Conservation (phyloP, 2,113 vertebrate genomes). For the Seriola quinqueradiata region DNA sequence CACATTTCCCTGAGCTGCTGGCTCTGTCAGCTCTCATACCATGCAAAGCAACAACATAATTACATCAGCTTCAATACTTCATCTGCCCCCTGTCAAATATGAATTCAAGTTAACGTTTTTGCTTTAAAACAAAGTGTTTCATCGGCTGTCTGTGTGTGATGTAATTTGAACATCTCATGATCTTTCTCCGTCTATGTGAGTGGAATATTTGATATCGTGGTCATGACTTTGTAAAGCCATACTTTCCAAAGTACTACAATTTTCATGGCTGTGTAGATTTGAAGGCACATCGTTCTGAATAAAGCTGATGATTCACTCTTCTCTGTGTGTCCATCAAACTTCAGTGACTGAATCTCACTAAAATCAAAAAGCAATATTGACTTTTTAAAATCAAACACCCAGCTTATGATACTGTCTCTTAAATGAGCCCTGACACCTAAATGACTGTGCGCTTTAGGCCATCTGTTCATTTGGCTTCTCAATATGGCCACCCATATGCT, state of each 20-base stretch:
- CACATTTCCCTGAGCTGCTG: constrained; percentile 56
- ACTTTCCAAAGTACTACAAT: not conserved
- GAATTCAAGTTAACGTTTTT: constrained; percentile 24
- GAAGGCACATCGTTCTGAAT: not conserved
- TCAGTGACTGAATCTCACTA: not conserved
- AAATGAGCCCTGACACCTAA: constrained; percentile 42
- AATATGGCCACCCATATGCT: constrained; percentile 61
- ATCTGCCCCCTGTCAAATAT: constrained; percentile 52
- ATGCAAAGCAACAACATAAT: constrained; percentile 63
- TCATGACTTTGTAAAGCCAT: constrained; percentile 12
- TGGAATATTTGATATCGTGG: constrained; percentile 4
- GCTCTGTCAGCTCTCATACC: constrained; percentile 52
- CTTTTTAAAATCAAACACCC: constrained; percentile 19
- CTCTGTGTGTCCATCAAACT: constrained; percentile 1
- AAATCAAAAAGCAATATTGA: constrained; percentile 19
- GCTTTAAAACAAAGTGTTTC: constrained; percentile 35
- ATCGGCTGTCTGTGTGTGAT: not conserved
- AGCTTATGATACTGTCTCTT: constrained; percentile 25
- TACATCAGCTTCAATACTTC: constrained; percentile 55
- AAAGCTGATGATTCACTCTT: not conserved
- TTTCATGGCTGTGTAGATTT: not conserved
- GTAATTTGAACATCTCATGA: not conserved
- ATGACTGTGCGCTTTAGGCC: constrained; percentile 47
- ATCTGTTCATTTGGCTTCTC: constrained; percentile 67
- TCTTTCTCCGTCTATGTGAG: not conserved